phyloP scores from a whole-genome alignment of 2,888 invertebrate genomes.

The Leucoma salicis region DNA sequence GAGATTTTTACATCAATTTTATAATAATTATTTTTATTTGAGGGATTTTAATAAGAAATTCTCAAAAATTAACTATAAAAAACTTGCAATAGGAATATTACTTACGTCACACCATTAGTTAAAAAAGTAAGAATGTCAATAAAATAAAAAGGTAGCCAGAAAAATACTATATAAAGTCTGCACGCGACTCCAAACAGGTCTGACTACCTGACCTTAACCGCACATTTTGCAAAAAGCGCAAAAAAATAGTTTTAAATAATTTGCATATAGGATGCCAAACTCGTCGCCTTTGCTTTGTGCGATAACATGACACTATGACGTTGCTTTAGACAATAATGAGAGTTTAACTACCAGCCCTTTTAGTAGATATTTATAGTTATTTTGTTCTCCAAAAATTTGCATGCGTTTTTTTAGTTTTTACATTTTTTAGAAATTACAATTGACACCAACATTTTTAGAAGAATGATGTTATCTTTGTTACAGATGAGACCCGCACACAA shows the following conservation, averaged over 20 bases:
- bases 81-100: no score
- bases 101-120: no score
- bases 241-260: constrained; percentile 21
- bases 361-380: not conserved
- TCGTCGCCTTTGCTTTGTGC: not conserved
- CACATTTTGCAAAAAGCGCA: constrained; percentile 14
- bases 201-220: constrained; percentile 18
- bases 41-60: no score
- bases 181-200: constrained; percentile 27
- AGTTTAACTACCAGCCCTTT: not conserved
- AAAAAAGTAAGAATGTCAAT: no score
- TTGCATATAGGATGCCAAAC: constrained; percentile 21
- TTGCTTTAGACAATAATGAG: not conserved
- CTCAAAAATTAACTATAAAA: no score
- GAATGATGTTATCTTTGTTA: not conserved
- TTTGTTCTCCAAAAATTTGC: not conserved
- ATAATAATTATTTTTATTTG: no score
- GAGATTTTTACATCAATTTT: no score
- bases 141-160: constrained; percentile 2
- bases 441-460: no score
- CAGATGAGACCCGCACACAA: constrained; percentile 13
- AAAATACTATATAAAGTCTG: constrained; percentile 17
- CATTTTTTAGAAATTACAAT: no score
- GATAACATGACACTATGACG: not conserved
- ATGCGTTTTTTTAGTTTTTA: not conserved